phyloP scores from a whole-genome alignment of 37 sponge, comb jelly and placozoan species.

The Haliclona indistincta region DNA sequence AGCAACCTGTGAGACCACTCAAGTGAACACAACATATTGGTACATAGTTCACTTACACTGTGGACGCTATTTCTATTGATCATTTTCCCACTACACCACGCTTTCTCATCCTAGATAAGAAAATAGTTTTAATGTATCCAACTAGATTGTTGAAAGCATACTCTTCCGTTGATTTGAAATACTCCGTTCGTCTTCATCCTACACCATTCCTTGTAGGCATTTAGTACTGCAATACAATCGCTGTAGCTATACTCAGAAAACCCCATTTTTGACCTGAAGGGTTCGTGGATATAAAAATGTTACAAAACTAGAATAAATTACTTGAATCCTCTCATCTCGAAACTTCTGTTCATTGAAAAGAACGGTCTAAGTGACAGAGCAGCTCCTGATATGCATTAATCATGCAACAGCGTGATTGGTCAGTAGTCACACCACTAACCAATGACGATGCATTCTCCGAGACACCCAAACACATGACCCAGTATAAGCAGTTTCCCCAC shows the following conservation, averaged over 20 bases:
- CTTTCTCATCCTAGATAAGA: slow-evolving; percentile 28
- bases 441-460: slow-evolving; percentile 71
- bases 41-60: slow-evolving; percentile 20
- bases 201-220: slow-evolving; percentile 80
- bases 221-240: slow-evolving; percentile 86
- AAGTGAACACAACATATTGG: too few relatives aligned
- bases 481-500: slow-evolving; percentile 83
- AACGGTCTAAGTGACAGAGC: background rate
- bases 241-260: slow-evolving; percentile 67
- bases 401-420: background rate
- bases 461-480: slow-evolving; percentile 92
- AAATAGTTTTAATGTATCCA: background rate
- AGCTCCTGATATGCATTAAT: background rate
- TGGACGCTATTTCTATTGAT: slow-evolving; percentile 49
- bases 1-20: slow-evolving; percentile 26
- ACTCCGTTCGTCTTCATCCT: slow-evolving; percentile 14
- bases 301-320: background rate
- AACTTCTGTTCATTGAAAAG: background rate
- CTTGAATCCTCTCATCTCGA: slow-evolving; percentile 1
- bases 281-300: background rate
- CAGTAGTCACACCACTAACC: slow-evolving; percentile 15
- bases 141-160: background rate
- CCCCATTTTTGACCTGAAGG: slow-evolving; percentile 65
- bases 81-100: slow-evolving; percentile 70
- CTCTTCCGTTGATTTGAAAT: background rate